Base-by-base conservation (phyloP, 2,797 vertebrate species). In the Stomatorhinus walkeri region DNA sequence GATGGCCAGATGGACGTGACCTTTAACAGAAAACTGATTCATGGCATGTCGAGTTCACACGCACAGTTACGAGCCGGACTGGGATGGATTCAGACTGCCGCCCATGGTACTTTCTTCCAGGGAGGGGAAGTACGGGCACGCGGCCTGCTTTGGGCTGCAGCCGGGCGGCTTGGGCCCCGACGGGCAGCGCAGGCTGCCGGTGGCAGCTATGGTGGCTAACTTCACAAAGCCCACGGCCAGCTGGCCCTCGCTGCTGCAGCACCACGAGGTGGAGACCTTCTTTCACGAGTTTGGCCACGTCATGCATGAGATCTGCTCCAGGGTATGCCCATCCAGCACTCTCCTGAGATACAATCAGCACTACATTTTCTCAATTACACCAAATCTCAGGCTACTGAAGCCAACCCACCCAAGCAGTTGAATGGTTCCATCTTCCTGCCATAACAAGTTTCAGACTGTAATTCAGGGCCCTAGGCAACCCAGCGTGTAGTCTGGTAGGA, bases 231-330 rank as follows among this genome's bases (percentile, higher is more conserved):
- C 97, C 6, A 91, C 92, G 0, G 92, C 90, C 22, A 94, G 93
- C 46, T 93, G 90, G 48, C 97, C 97, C 0, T 97, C 97, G 0
- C 94, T 99, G 14, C 96, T 99, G 89, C 96, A 96, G 81, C 98
- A 99, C 19, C 96, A 98, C 24, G 98, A 99, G 89, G 97, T 99
- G 89, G 97, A 98, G 95, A 99, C 97, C 1, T 99, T 96, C 89
- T 99, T 99, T 91, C 98, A 99, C 16, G 98, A 99, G 93, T 99
- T 99, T 90, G 98, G 98, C 79, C 98, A 99, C 0, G 96, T 99
- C 72, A 98, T 99, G 98, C 98, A 99, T 48, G 97, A 99, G 92
- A 95, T 99, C 90, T 99, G 98, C 92, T 97, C 98, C 19, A 97
- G 97, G 96, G 98, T 99, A 89, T 87, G 93, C 91, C n/a, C 0